Evolutionary conservation across 2,113 vertebrate species (phyloP).

Genomic region (Dryoscopus gambensis): DNA sequence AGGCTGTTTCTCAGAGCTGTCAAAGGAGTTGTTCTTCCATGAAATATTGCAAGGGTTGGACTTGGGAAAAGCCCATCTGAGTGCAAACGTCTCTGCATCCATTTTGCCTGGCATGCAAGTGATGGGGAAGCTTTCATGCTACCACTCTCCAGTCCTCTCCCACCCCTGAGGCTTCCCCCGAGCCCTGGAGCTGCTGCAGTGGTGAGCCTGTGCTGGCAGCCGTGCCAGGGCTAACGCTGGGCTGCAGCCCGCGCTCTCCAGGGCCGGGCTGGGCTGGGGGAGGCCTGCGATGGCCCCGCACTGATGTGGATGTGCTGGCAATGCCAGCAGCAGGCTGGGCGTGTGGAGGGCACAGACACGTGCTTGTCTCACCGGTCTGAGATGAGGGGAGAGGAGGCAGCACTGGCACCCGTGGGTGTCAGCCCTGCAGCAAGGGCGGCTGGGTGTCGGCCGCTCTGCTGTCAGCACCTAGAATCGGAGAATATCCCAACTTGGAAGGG

Average conservation of each 20-base stretch:
- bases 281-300: neutral
- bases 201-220: neutral
- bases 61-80: neutral
- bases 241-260: neutral
- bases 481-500: neutral
- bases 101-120: neutral
- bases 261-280: neutral
- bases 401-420: accelerated
- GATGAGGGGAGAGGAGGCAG: neutral
- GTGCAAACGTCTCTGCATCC: neutral
- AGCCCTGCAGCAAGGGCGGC: neutral
- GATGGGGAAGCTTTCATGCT: neutral
- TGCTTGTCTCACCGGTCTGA: accelerated
- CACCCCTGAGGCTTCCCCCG: neutral
- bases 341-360: accelerated
- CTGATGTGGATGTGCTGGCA: neutral
- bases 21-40: neutral
- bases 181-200: neutral
- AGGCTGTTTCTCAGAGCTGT: neutral
- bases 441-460: neutral
- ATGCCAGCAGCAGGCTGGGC: neutral
- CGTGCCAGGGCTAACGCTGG: accelerated
- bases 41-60: neutral
- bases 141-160: neutral
- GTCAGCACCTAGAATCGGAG: neutral